Evolutionary conservation across 2,113 vertebrate species (phyloP).

Genomic region (pig (Sus scrofa)): DNA sequence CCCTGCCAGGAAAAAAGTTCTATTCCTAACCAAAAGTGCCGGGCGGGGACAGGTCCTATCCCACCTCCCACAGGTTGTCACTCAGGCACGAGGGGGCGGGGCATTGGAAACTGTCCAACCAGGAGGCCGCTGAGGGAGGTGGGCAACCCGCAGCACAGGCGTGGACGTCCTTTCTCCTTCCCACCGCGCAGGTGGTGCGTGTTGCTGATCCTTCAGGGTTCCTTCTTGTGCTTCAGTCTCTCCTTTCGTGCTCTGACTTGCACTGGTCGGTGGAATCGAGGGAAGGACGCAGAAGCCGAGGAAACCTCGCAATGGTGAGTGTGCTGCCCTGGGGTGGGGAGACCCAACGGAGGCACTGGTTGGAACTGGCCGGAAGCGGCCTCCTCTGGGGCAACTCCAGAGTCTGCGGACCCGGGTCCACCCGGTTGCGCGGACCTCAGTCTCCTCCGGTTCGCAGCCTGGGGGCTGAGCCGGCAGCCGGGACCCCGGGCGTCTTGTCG

Average conservation of each 20-base stretch:
- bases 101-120: background rate
- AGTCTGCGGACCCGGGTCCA: background rate
- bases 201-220: no score
- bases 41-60: fast-evolving
- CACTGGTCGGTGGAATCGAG: background rate
- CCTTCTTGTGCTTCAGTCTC: no score
- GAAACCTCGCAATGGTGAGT: conserved; percentile 30
- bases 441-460: fast-evolving
- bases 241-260: no score
- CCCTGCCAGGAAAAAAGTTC: background rate
- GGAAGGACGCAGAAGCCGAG: background rate
- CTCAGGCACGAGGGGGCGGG: background rate
- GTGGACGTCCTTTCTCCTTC: background rate
- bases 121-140: background rate
- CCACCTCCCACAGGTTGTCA: background rate
- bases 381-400: background rate
- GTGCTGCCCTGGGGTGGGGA: background rate
- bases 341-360: background rate
- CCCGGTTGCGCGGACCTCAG: no score
- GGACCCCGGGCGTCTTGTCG: background rate
- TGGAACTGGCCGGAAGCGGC: background rate
- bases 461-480: no score
- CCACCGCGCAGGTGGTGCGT: background rate
- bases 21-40: fast-evolving
- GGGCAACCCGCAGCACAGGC: background rate